A percentile compares a stretch with the other conserved stretches of the same genome.
These are phyloP conservation scores for Coremacera marginata DNA, from an alignment of 2,888 invertebrate species.

Conservation along the genomic window DNA sequence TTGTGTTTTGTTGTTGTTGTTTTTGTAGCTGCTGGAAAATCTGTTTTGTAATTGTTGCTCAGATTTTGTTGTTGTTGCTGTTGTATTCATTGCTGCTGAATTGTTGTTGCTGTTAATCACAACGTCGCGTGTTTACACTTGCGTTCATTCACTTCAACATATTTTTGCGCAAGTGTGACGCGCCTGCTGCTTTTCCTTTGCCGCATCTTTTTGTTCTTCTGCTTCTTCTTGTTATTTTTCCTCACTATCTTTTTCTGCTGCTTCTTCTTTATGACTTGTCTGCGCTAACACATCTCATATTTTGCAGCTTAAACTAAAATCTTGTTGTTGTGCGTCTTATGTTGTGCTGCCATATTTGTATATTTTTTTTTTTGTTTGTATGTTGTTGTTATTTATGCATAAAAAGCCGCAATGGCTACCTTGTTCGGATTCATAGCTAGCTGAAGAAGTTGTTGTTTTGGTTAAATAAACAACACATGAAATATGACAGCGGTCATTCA, in stretches of 20 bases:
- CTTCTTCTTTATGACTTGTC: neutral
- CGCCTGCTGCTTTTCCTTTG: neutral
- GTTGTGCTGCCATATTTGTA: constrained; percentile 15
- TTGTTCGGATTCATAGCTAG: neutral
- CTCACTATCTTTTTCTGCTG: neutral
- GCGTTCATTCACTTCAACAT: constrained; percentile 30
- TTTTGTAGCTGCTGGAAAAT: neutral
- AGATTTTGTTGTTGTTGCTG: constrained; percentile 4
- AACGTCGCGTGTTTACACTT: constrained; percentile 29
- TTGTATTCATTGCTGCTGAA: constrained; percentile 1
- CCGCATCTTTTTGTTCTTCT: too few relatives aligned
- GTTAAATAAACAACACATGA: neutral
- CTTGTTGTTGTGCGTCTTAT: neutral
- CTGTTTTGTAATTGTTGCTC: constrained; percentile 1
- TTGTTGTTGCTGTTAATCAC: neutral
- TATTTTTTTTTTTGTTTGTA: neutral
- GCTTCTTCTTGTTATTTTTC: too few relatives aligned
- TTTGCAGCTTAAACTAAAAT: neutral
- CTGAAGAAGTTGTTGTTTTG: neutral
- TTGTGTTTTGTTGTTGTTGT: neutral
- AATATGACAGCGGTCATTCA: constrained; percentile 28
- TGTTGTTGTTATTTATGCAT: neutral
- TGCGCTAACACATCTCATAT: neutral
- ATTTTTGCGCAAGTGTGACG: constrained; percentile 30
- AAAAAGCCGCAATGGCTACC: neutral